Conservation (phyloP, 2,797 vertebrate genomes). For the Tragopan temminckii region DNA sequence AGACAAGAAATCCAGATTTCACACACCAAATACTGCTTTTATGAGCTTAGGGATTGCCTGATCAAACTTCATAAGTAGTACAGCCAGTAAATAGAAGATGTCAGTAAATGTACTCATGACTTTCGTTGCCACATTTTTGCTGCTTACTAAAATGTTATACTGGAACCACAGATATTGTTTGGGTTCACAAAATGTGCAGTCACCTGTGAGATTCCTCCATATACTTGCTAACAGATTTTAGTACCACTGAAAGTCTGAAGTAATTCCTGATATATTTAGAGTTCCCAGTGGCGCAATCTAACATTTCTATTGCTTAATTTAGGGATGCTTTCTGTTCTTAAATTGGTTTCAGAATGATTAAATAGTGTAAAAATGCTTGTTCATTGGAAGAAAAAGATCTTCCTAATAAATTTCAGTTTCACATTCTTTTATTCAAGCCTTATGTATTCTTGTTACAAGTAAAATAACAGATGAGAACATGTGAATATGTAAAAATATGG, state of each 20-base stretch:
- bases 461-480: neutral
- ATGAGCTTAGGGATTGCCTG: neutral
- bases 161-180: neutral
- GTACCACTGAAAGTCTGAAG: neutral
- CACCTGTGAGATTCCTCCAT: neutral
- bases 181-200: neutral
- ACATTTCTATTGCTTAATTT: conserved; percentile 14
- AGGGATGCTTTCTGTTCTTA: neutral
- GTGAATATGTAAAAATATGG: neutral
- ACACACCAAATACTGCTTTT: neutral
- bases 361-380: neutral
- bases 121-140: neutral
- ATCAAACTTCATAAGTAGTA: neutral
- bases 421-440: neutral
- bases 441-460: neutral
- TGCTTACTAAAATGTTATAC: neutral
- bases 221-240: neutral
- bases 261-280: conserved; percentile 35
- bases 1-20: neutral
- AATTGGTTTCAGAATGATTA: neutral
- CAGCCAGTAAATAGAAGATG: neutral
- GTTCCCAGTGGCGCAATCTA: neutral
- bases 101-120: neutral
- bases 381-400: neutral
- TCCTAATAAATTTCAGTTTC: neutral